A percentile compares a stretch with the other conserved stretches of the same genome.
phyloP scores from a whole-genome alignment of 2,113 vertebrate species.

The Psittacula cyanocephala region DNA sequence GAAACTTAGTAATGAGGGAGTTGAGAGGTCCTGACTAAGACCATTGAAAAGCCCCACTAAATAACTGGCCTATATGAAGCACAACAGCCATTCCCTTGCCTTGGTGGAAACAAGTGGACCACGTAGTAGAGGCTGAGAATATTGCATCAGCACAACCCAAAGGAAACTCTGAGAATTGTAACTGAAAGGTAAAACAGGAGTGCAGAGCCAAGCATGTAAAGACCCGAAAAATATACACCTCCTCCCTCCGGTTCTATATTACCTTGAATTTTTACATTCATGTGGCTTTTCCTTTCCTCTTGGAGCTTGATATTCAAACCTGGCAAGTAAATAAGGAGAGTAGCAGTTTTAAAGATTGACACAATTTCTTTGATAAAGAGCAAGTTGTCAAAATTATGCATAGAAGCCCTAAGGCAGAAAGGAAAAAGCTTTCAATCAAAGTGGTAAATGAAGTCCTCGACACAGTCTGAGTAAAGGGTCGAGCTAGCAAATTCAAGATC shows the following conservation, averaged over 20 bases:
- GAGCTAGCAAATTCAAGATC: constrained; percentile 29
- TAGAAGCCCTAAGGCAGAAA: constrained; percentile 47
- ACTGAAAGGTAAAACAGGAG: not conserved
- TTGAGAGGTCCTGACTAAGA: not conserved
- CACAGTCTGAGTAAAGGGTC: constrained; percentile 28
- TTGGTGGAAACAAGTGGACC: not conserved
- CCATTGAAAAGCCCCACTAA: not conserved
- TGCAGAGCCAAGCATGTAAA: not conserved
- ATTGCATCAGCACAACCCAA: not conserved
- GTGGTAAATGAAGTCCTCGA: constrained; percentile 62
- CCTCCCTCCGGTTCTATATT: constrained; percentile 37
- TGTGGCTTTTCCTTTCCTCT: constrained; percentile 5
- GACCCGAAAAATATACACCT: constrained; percentile 10
- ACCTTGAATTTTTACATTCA: constrained; percentile 20
- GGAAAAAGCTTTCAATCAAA: constrained; percentile 45
- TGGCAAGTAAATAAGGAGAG: constrained; percentile 47
- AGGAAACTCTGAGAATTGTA: not conserved
- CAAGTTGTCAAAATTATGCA: constrained; percentile 60
- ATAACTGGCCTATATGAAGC: not conserved
- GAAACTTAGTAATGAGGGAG: not conserved
- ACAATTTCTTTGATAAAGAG: constrained; percentile 63
- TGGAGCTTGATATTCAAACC: constrained; percentile 50
- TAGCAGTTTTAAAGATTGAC: constrained; percentile 58
- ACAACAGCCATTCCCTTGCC: not conserved
- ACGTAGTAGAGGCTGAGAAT: rapidly evolving